Percentiles rank a stretch among this genome's conserved stretches.
These are phyloP conservation scores for Tragelaphus eurycerus DNA, from an alignment of 2,797 vertebrate species.

Conservation along the genomic window DNA sequence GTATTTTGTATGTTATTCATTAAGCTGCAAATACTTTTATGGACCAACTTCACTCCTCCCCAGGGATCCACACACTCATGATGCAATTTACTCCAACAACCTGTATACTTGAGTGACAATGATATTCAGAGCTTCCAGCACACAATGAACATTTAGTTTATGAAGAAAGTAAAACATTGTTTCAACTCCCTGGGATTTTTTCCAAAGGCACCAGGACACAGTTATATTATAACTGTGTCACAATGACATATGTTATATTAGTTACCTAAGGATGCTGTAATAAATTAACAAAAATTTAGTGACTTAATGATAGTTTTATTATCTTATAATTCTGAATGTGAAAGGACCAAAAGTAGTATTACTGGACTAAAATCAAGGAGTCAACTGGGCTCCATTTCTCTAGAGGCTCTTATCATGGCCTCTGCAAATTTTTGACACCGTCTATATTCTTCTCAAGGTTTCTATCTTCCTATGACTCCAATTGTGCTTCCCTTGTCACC, in stretches of 20 bases:
- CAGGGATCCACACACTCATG: not conserved
- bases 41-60: accelerated
- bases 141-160: accelerated
- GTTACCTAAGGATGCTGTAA: not conserved
- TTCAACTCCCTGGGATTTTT: not conserved
- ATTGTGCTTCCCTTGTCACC: not conserved
- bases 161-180: too few species aligned
- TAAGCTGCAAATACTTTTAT: not conserved
- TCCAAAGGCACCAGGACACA: not conserved
- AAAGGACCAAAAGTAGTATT: not conserved
- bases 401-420: not conserved
- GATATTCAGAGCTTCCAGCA: accelerated
- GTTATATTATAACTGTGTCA: not conserved
- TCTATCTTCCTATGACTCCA: not conserved
- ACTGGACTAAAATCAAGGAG: too few species aligned
- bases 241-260: too few species aligned
- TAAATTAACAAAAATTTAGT: not conserved
- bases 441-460: not conserved
- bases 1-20: not conserved
- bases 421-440: not conserved
- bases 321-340: not conserved
- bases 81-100: accelerated
- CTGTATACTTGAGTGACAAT: not conserved
- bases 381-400: not conserved
- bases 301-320: not conserved